Conservation (phyloP, 2,113 vertebrate species). For the Ceyx margarethae region DNA sequence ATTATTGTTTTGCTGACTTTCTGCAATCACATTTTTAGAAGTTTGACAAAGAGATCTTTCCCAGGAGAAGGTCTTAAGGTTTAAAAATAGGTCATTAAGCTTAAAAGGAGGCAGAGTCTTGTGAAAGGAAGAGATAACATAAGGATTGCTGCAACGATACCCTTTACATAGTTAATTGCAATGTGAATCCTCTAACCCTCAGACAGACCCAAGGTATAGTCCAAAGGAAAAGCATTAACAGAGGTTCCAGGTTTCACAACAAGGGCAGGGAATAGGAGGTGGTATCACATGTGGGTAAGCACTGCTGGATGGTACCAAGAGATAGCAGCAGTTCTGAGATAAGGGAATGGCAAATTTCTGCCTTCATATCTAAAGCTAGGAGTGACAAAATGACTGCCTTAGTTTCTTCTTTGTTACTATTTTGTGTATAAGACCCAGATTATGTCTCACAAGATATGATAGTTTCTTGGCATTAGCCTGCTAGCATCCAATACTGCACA, state of each 20-base stretch:
- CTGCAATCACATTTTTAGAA: background rate
- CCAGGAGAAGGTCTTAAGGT: background rate
- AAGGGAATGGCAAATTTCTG: background rate
- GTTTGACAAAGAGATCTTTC: background rate
- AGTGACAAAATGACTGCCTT: background rate
- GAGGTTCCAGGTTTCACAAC: background rate
- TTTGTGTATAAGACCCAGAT: too few species aligned
- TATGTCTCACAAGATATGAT: too few species aligned
- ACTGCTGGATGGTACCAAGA: background rate
- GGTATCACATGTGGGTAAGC: background rate
- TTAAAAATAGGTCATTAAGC: too few species aligned
- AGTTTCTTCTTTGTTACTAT: too few species aligned
- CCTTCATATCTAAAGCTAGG: background rate
- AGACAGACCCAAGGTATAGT: background rate
- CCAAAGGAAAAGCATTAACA: background rate
- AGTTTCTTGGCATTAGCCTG: too few species aligned
- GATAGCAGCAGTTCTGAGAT: background rate
- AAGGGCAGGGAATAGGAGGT: background rate
- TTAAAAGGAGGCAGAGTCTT: background rate
- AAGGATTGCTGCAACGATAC: background rate
- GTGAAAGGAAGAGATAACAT: background rate
- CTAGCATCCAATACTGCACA: too few species aligned
- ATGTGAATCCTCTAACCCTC: background rate
- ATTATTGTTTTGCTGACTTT: background rate
- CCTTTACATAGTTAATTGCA: background rate